These are phyloP conservation scores for Aphyosemion australe DNA, from an alignment of 2,113 vertebrate species.

Conservation along the genomic window DNA sequence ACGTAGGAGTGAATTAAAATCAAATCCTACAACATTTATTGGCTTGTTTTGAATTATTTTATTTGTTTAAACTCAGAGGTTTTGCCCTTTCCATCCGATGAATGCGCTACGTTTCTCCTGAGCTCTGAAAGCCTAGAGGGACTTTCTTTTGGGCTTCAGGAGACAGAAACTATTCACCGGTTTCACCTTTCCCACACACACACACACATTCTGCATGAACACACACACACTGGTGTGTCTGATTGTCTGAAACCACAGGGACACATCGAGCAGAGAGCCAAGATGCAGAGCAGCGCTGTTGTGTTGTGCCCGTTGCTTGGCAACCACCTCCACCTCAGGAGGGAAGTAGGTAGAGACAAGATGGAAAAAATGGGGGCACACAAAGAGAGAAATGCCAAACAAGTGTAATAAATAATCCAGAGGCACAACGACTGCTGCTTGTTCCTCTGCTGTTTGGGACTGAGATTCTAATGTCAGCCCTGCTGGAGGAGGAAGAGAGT, in stretches of 20 bases:
- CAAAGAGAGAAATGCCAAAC: conserved; percentile 8
- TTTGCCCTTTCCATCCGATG: conserved; percentile 37
- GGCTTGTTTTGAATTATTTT: conserved; percentile 11
- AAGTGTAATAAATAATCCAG: conserved; percentile 49
- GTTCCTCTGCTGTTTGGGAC: conserved; percentile 29
- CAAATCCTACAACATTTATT: conserved; percentile 26
- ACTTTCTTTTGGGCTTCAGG: conserved; percentile 37
- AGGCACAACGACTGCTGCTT: conserved; percentile 24
- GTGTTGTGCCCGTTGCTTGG: conserved; percentile 74
- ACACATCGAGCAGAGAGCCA: conserved; percentile 43
- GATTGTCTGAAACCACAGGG: conserved; percentile 66
- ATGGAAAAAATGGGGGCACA: conserved; percentile 38
- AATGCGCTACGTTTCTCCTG: conserved; percentile 32
- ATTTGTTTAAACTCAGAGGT: conserved; percentile 25
- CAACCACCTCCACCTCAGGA: conserved; percentile 60
- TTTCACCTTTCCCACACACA: conserved; percentile 50
- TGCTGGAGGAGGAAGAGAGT: neutral
- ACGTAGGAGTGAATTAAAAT: conserved; percentile 52
- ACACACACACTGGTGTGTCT: conserved; percentile 43
- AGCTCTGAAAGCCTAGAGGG: conserved; percentile 43
- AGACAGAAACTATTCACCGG: conserved; percentile 64
- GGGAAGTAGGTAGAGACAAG: conserved; percentile 44
- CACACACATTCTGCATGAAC: conserved; percentile 33
- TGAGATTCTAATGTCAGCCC: neutral
- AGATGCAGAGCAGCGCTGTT: conserved; percentile 59